phyloP scores from a whole-genome alignment of 2,888 invertebrate genomes.

The Sabellastarte sp. region DNA sequence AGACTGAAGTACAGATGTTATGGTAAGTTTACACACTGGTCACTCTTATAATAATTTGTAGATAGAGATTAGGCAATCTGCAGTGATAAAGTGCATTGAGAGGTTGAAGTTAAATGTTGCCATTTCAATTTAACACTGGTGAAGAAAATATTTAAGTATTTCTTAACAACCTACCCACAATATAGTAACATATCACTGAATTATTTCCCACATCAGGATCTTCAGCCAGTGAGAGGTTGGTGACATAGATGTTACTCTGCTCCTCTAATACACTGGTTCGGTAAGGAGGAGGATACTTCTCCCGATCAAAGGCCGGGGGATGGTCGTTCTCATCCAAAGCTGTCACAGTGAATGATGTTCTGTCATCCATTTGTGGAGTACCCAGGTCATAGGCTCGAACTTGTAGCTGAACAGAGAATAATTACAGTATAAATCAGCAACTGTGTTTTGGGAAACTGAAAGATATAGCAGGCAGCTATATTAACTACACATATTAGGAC shows the following conservation, averaged over 20 bases:
- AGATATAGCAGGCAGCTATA: no score
- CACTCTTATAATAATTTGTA: no score
- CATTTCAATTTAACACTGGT: no score
- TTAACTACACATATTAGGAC: no score
- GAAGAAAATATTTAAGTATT: no score
- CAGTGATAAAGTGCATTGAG: no score
- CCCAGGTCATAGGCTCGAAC: constrained; percentile 78
- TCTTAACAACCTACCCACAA: constrained; percentile 69
- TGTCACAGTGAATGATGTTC: constrained; percentile 69
- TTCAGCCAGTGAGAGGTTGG: constrained; percentile 62
- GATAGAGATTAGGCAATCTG: no score
- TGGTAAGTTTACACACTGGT: no score
- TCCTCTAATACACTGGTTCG: constrained; percentile 35
- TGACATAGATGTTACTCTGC: constrained; percentile 26
- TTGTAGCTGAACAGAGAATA: constrained; percentile 53
- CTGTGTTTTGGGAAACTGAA: no score
- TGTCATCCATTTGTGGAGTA: constrained; percentile 73
- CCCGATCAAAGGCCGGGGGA: constrained; percentile 44
- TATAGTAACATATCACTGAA: constrained; percentile 86
- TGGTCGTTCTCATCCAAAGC: constrained; percentile 52
- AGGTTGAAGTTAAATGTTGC: no score
- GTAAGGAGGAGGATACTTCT: constrained; percentile 29
- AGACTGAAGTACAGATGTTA: no score
- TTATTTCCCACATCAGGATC: constrained; percentile 75
- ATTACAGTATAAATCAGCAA: neutral